Conservation (phyloP, 2,888 invertebrate genomes). For the Melinaea marsaeus region DNA sequence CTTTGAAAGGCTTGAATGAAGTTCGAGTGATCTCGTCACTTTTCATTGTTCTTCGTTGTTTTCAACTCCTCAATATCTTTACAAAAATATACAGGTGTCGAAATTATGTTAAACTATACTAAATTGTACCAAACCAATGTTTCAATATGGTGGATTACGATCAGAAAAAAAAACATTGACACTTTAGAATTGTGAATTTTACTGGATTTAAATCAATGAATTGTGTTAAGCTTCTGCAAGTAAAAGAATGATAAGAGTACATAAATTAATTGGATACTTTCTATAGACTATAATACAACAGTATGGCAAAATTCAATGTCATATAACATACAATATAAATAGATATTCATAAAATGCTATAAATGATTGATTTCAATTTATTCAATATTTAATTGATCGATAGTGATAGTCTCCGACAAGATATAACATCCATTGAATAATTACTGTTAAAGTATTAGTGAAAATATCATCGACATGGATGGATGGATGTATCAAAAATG, state of each 20-base stretch:
- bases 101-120: neutral
- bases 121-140: too few relatives aligned
- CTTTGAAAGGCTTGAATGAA: slow-evolving; percentile 16
- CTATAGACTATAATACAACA: neutral
- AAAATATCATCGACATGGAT: too few relatives aligned
- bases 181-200: too few relatives aligned
- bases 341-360: neutral
- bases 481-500: too few relatives aligned
- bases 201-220: too few relatives aligned
- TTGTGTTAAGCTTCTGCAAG: too few relatives aligned
- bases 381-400: slow-evolving; percentile 22
- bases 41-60: slow-evolving; percentile 21
- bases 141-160: too few relatives aligned
- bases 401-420: slow-evolving; percentile 3
- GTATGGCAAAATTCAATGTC: neutral
- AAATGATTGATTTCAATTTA: slow-evolving; percentile 20
- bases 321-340: neutral
- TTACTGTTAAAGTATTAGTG: too few relatives aligned
- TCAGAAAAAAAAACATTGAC: too few relatives aligned
- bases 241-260: too few relatives aligned
- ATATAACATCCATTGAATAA: too few relatives aligned
- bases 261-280: too few relatives aligned
- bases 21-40: slow-evolving; percentile 22
- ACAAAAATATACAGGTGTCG: neutral
- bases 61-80: slow-evolving; percentile 1